Conservation (phyloP, 2,113 vertebrate genomes). For the Vireo altiloquus region DNA sequence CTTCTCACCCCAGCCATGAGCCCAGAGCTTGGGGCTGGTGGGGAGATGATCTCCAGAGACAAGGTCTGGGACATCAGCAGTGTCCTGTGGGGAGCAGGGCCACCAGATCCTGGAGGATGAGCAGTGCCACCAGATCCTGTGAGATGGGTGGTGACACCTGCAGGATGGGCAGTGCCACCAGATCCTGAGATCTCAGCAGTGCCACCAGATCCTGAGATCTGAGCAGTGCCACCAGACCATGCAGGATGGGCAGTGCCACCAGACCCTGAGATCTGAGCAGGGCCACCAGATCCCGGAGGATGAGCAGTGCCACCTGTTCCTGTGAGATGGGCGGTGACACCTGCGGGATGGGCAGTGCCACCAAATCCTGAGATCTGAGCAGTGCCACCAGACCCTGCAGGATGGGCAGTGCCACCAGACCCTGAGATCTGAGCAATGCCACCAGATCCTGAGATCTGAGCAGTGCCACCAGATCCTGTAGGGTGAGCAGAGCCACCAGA, state of each 20-base stretch:
- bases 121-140: too few species aligned
- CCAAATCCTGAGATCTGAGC: not conserved
- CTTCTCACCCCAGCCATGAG: fast-evolving
- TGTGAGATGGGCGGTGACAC: too few species aligned
- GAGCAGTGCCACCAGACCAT: too few species aligned
- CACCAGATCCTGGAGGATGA: not conserved
- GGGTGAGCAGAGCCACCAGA: not conserved
- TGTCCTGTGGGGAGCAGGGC: too few species aligned
- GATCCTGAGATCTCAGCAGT: too few species aligned
- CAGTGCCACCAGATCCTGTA: too few species aligned
- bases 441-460: not conserved
- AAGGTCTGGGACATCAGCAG: fast-evolving
- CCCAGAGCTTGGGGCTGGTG: fast-evolving
- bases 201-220: not conserved
- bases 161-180: not conserved
- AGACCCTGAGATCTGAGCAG: not conserved
- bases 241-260: not conserved
- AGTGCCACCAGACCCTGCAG: too few species aligned
- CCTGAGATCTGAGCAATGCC: too few species aligned
- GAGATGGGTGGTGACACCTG: too few species aligned
- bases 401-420: not conserved
- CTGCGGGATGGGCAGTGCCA: too few species aligned
- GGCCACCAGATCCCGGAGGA: too few species aligned
- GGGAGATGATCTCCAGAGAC: not conserved
- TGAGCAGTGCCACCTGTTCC: not conserved